phyloP scores from a whole-genome alignment of 2,888 invertebrate species.

The Apantesis nais region DNA sequence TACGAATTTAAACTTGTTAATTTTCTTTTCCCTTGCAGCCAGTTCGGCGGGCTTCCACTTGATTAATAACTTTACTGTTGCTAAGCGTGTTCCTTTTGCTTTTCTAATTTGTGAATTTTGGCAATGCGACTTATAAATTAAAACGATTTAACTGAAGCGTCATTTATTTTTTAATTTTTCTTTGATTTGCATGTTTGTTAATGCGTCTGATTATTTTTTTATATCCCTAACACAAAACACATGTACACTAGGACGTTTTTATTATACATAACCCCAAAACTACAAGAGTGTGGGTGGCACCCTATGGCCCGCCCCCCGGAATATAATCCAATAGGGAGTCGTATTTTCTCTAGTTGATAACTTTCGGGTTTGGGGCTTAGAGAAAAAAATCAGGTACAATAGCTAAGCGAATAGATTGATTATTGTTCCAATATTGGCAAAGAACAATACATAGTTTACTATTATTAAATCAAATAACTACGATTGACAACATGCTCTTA shows the following conservation, averaged over 20 bases:
- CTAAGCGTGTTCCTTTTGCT: slow-evolving; percentile 45
- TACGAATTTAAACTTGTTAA: slow-evolving; percentile 57
- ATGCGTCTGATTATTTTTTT: slow-evolving; percentile 9
- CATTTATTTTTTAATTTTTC: slow-evolving; percentile 7
- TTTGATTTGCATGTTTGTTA: slow-evolving; percentile 17
- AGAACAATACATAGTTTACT: slow-evolving; percentile 36
- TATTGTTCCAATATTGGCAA: slow-evolving; percentile 25
- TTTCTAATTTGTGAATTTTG: slow-evolving; percentile 24
- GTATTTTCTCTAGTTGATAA: slow-evolving; percentile 51
- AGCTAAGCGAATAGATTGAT: slow-evolving; percentile 51
- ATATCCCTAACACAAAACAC: slow-evolving; percentile 1
- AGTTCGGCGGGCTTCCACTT: slow-evolving; percentile 23
- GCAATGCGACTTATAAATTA: slow-evolving; percentile 39
- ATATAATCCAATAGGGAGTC: slow-evolving; percentile 59
- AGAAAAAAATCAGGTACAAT: slow-evolving; percentile 39
- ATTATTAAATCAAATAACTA: slow-evolving; percentile 22
- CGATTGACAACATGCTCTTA: slow-evolving; percentile 30
- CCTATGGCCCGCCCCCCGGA: slow-evolving; percentile 59
- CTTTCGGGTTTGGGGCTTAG: slow-evolving; percentile 34
- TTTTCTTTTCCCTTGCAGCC: slow-evolving; percentile 66
- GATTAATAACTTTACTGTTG: slow-evolving; percentile 30
- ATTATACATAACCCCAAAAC: slow-evolving; percentile 6
- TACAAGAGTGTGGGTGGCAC: slow-evolving; percentile 44
- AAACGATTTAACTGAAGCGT: slow-evolving; percentile 10
- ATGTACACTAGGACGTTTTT: background rate